phyloP scores from a whole-genome alignment of 2,113 vertebrate species.

The Gallinago undulata region DNA sequence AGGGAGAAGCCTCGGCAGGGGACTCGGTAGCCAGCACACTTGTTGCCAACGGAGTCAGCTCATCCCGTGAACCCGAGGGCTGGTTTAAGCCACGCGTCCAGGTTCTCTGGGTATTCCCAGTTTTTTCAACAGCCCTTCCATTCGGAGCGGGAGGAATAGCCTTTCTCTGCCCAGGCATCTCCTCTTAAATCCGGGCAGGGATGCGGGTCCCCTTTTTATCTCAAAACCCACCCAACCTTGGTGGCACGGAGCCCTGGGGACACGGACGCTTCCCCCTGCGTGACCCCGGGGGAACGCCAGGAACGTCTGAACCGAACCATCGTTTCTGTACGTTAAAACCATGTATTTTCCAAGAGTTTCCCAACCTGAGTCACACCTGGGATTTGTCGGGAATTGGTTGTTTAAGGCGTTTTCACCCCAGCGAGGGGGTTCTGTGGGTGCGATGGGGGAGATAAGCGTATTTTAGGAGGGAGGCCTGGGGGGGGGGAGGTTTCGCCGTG shows the following conservation, averaged over 20 bases:
- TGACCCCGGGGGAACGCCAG: background rate
- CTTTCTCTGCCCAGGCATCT: background rate
- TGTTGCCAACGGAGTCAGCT: background rate
- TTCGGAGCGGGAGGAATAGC: background rate
- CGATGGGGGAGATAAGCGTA: background rate
- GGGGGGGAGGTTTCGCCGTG: background rate
- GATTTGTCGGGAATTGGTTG: background rate
- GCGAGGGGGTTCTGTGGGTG: background rate
- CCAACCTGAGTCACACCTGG: background rate
- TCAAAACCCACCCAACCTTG: background rate
- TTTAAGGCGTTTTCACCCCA: background rate
- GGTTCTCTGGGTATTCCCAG: background rate
- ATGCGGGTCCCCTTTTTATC: background rate
- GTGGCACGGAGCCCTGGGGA: background rate
- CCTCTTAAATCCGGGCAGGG: background rate
- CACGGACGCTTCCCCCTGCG: background rate
- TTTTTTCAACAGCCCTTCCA: background rate
- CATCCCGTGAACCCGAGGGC: background rate
- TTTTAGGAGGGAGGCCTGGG: background rate
- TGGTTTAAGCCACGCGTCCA: background rate
- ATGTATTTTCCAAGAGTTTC: background rate
- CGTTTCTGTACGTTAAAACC: background rate
- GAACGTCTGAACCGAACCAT: accelerated
- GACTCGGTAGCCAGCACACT: background rate
- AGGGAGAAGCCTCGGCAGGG: background rate